Base-by-base conservation (phyloP, 2,113 vertebrate genomes). In the Tetrao urogallus region DNA sequence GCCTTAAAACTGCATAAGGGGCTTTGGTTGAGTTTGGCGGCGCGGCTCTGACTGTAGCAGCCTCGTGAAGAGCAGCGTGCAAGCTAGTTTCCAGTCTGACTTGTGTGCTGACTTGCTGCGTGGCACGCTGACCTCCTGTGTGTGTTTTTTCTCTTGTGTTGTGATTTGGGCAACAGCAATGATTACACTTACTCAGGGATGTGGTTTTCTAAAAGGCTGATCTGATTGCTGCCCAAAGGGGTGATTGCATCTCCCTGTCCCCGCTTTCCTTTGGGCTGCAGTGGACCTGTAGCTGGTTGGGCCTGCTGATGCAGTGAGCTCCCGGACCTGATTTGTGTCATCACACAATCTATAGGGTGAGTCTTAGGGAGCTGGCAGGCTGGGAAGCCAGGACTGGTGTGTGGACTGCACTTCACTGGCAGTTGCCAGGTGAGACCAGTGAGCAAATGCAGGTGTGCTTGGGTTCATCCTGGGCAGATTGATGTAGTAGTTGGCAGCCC, bases 261-360 rank as follows among this genome's bases (percentile, higher is more conserved):
- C 48, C 12, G 10, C 27, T 40, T 34, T 81, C 54, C 32, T 64
- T 17, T 0, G 0, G 85, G 64, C 54, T 6, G 1, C 19, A 66
- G 48, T 22, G 67, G 56, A 13, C 52, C 17, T 56, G 16, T 18
- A 81, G 42, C 81, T 70, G 34, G 61, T 34, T 45, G 47, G 73
- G 48, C 43, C n/a, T 25, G 43, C 65, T 34, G 65, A 24, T 69
- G 32, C 65, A 16, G 9, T 10, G 22, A 25, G 54, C 82, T 66
- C 38, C 40, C 45, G 21, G 14, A 27, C 22, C 21, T 25, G 65
- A 30, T n/a, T 25, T 70, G 54, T 16, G 3, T 66, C 48, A 56
- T 61, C 50, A 71, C 0, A 0, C 30, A 25, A 1, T 57, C 66
- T 87, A 30, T 25, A 58, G 58, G 13, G 6, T 0, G 0, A 48